Conservation (phyloP, 2,888 invertebrate species). For the Scotopteryx bipunctaria region DNA sequence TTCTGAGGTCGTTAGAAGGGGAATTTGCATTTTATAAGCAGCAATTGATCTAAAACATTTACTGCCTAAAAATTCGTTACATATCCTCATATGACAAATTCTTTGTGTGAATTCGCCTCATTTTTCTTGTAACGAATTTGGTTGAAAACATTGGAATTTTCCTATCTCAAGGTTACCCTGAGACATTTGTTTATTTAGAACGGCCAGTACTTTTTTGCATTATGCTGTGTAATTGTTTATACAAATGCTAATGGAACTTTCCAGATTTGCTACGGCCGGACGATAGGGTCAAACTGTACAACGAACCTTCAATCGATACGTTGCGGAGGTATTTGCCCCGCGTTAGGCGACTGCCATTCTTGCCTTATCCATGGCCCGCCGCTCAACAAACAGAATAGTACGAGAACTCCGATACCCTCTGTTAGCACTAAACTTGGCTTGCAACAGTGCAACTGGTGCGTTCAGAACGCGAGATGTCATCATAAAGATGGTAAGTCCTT, state of each 20-base stretch:
- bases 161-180: too few species aligned
- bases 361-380: conserved; percentile 92
- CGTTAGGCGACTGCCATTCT: conserved; percentile 94
- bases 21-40: too few species aligned
- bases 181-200: too few species aligned
- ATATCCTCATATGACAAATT: too few species aligned
- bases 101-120: too few species aligned
- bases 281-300: conserved; percentile 94
- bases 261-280: conserved; percentile 91
- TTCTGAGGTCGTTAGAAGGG: too few species aligned
- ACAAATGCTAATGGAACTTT: conserved; percentile 17
- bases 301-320: conserved; percentile 94
- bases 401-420: conserved; percentile 68
- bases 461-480: conserved; percentile 95
- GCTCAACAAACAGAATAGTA: conserved; percentile 64
- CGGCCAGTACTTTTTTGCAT: not conserved
- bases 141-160: too few species aligned
- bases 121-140: too few species aligned
- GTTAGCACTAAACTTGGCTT: conserved; percentile 91
- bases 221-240: not conserved
- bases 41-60: too few species aligned
- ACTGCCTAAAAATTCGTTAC: too few species aligned
- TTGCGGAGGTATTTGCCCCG: conserved; percentile 95
- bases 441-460: conserved; percentile 95
- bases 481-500: conserved; percentile 87